A percentile compares a stretch with the other conserved stretches of the same genome.
phyloP scores from a whole-genome alignment of 37 sponge, comb jelly and placozoan species.

The Chondrosia reniformis region DNA sequence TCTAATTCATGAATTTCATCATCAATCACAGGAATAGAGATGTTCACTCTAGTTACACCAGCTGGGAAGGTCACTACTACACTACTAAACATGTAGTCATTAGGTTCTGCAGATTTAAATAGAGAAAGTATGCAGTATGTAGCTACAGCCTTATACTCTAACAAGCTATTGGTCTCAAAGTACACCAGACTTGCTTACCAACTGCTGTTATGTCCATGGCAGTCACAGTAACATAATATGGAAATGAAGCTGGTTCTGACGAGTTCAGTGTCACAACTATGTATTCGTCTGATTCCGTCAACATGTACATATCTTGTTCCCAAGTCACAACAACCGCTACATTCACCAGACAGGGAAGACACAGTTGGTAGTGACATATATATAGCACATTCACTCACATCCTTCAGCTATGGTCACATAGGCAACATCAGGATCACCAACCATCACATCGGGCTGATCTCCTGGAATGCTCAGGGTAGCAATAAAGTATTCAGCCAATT shows the following conservation, averaged over 20 bases:
- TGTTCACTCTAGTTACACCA: neutral
- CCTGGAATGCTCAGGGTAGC: neutral
- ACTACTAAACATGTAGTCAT: neutral
- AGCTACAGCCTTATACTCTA: no score
- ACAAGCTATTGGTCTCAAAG: no score
- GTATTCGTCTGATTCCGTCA: neutral
- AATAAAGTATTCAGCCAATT: neutral
- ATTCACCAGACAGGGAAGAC: neutral
- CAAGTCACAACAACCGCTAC: neutral
- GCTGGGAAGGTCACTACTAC: neutral
- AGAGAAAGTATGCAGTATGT: no score
- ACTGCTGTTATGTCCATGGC: neutral
- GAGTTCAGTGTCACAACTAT: neutral
- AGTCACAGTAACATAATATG: neutral
- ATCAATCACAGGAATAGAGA: neutral
- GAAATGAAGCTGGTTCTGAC: neutral
- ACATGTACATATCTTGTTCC: neutral
- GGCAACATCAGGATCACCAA: neutral
- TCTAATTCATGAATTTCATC: neutral
- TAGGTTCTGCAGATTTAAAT: no score
- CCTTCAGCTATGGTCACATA: neutral
- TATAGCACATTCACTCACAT: neutral
- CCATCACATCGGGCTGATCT: neutral
- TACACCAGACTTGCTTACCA: no score
- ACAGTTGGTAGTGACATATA: no score